phyloP scores from a whole-genome alignment of 2,113 vertebrate species.

The Struthio camelus region DNA sequence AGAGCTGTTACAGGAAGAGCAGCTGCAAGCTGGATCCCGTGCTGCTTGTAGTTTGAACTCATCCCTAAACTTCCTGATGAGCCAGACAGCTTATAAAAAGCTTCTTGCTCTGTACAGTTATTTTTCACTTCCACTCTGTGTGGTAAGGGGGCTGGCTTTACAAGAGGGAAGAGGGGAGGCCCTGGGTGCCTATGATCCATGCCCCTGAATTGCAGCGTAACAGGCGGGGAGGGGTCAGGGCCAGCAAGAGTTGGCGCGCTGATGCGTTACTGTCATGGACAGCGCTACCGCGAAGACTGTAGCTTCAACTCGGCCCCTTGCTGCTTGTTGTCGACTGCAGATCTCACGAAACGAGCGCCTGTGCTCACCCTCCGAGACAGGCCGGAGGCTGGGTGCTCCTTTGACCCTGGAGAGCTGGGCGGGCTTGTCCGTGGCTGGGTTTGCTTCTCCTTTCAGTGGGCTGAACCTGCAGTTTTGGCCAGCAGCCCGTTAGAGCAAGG shows the following conservation, averaged over 20 bases:
- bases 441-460: not conserved
- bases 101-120: not conserved
- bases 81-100: not conserved
- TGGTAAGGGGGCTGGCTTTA: not conserved
- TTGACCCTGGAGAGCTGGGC: no score
- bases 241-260: no score
- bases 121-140: not conserved
- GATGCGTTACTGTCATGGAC: no score
- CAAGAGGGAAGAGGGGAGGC: not conserved
- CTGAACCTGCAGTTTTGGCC: not conserved
- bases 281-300: no score
- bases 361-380: not conserved
- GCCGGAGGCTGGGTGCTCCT: not conserved
- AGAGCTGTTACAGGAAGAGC: no score
- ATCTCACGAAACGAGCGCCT: not conserved
- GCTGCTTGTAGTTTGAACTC: not conserved
- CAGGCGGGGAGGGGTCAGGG: not conserved
- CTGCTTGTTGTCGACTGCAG: not conserved
- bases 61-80: not conserved
- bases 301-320: not conserved
- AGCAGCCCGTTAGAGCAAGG: no score
- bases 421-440: not conserved
- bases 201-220: no score
- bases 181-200: not conserved
- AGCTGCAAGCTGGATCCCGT: not conserved